Evolutionary conservation across 1,140 invertebrate genomes (phyloP).

Genomic region (Stenopsyche tienmushanensis): DNA sequence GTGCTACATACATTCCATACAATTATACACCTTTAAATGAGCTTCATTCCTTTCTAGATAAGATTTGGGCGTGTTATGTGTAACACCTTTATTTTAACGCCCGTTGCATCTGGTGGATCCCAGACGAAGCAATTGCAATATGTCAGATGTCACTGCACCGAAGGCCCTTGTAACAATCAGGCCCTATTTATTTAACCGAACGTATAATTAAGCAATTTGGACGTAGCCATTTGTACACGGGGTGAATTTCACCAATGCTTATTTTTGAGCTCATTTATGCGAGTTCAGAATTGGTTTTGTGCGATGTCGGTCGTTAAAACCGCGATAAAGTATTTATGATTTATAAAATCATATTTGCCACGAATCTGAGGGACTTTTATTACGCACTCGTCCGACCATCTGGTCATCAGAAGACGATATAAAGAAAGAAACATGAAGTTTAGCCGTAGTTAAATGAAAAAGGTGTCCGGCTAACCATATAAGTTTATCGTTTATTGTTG

Average conservation of each 20-base stretch:
- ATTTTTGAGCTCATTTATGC: no score
- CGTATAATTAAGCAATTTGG: no score
- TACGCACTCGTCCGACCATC: constrained; percentile 3
- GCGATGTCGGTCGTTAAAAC: background rate
- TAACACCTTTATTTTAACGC: constrained; percentile 23
- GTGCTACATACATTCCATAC: constrained; percentile 15
- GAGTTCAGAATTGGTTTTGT: no score
- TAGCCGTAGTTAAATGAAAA: background rate
- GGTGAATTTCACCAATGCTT: no score
- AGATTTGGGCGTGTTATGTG: constrained; percentile 35
- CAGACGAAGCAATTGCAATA: constrained; percentile 12
- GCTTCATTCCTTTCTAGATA: constrained; percentile 31
- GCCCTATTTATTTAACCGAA: no score
- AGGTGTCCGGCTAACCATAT: background rate
- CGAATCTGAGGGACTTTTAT: background rate
- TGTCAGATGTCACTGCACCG: constrained; percentile 11
- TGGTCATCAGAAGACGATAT: background rate
- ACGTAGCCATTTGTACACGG: no score
- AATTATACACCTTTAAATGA: constrained; percentile 32
- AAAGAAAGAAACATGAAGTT: background rate
- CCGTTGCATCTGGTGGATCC: background rate
- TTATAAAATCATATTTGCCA: constrained; percentile 5
- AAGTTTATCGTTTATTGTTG: no score
- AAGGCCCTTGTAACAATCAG: no score
- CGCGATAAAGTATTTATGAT: constrained; percentile 7